These are phyloP conservation scores for Micromussa lordhowensis DNA, from an alignment of 92 coral and sea anemone species.

Conservation along the genomic window DNA sequence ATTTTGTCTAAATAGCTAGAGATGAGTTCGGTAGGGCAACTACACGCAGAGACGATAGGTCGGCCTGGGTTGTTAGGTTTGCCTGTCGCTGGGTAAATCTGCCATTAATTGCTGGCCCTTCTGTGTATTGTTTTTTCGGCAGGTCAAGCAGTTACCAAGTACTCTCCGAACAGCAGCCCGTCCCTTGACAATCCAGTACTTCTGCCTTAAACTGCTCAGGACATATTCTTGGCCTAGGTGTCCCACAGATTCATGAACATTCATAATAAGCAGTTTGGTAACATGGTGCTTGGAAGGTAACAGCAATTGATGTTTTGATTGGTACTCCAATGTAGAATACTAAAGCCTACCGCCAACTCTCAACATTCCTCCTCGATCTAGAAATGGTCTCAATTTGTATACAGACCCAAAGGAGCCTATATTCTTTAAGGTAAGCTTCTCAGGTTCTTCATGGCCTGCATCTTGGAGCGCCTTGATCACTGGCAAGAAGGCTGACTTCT, in stretches of 20 bases:
- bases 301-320: constrained; percentile 40
- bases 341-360: constrained; percentile 61
- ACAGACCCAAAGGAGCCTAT: constrained; percentile 21
- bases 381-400: constrained; percentile 28
- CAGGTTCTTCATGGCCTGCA: background rate
- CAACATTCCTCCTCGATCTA: constrained; percentile 44
- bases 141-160: constrained; percentile 28
- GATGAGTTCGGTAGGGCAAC: too few species aligned
- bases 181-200: constrained; percentile 58
- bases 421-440: constrained; percentile 5
- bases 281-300: constrained; percentile 38
- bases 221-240: constrained; percentile 54
- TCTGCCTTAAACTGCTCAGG: constrained; percentile 36
- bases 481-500: constrained; percentile 36
- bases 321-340: constrained; percentile 26
- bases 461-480: constrained; percentile 18
- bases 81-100: too few species aligned
- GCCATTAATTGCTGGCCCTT: constrained; percentile 40
- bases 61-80: too few species aligned
- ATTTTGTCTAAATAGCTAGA: too few species aligned
- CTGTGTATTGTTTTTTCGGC: constrained; percentile 38
- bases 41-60: too few species aligned
- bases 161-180: constrained; percentile 57
- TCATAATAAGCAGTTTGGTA: constrained; percentile 38
- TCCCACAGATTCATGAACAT: constrained; percentile 32